phyloP scores from a whole-genome alignment of 2,888 invertebrate species.

The Scaptomyza flava region DNA sequence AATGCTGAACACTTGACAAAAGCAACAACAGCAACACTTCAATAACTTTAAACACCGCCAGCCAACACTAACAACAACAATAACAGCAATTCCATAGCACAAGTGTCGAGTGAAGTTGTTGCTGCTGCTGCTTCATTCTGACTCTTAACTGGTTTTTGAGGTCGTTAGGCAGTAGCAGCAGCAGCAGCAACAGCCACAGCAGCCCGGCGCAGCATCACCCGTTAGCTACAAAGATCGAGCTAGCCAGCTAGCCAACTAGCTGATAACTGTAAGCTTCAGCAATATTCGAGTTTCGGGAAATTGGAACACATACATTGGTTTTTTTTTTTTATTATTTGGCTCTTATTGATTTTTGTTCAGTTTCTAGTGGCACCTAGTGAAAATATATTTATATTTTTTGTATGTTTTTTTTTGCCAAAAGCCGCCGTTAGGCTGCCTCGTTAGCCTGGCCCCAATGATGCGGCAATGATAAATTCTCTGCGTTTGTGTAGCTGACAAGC shows the following conservation, averaged over 20 bases:
- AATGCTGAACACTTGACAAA: constrained; percentile 65
- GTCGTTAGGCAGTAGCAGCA: constrained; percentile 56
- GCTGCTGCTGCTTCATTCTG: constrained; percentile 44
- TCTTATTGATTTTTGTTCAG: constrained; percentile 51
- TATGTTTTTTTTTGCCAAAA: constrained; percentile 17
- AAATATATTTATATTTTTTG: constrained; percentile 30
- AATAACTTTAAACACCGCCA: constrained; percentile 16
- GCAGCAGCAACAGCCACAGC: constrained; percentile 18
- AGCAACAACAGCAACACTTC: constrained; percentile 15
- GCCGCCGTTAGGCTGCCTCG: constrained; percentile 53
- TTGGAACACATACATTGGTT: constrained; percentile 43
- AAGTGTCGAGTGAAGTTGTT: constrained; percentile 45
- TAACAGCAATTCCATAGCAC: constrained; percentile 43
- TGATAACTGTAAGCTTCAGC: constrained; percentile 50
- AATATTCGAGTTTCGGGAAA: constrained; percentile 53
- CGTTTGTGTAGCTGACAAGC: constrained; percentile 7
- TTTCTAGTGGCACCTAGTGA: constrained; percentile 41
- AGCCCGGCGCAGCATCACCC: constrained; percentile 48
- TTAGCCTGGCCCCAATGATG: constrained; percentile 56
- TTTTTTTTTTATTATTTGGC: constrained; percentile 24
- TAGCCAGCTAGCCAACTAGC: constrained; percentile 14
- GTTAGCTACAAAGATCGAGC: constrained; percentile 45
- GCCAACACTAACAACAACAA: constrained; percentile 19
- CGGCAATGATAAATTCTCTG: constrained; percentile 41
- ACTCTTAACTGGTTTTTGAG: constrained; percentile 65